Conservation (phyloP, 2,888 invertebrate genomes). For the Amblyjoppa proteus region DNA sequence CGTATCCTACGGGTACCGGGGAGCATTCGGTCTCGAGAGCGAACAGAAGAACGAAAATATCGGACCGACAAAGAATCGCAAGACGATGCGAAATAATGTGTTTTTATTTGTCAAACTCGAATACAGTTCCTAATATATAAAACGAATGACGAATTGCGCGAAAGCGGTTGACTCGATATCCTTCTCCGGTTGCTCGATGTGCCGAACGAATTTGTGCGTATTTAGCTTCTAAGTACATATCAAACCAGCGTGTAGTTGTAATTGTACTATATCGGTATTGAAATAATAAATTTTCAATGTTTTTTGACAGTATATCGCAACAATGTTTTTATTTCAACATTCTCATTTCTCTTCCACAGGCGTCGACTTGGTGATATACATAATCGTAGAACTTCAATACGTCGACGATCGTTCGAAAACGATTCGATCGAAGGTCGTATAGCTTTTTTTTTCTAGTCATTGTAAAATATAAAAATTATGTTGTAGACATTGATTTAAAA, state of each 20-base stretch:
- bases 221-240: constrained; percentile 78
- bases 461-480: constrained; percentile 40
- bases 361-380: background rate
- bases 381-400: background rate
- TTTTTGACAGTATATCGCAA: constrained; percentile 74
- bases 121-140: constrained; percentile 76
- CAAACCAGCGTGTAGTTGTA: constrained; percentile 76
- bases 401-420: background rate
- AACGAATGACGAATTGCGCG: constrained; percentile 13
- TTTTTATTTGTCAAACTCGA: constrained; percentile 63
- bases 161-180: constrained; percentile 39
- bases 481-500: constrained; percentile 22
- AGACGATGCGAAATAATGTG: constrained; percentile 64
- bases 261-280: constrained; percentile 78
- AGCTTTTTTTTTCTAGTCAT: background rate
- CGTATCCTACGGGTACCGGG: constrained; percentile 65
- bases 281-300: constrained; percentile 81
- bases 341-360: constrained; percentile 5
- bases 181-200: constrained; percentile 74
- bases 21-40: background rate
- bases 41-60: background rate
- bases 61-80: constrained; percentile 73
- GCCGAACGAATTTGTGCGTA: constrained; percentile 73
- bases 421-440: background rate
- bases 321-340: constrained; percentile 56